phyloP scores from a whole-genome alignment of 1,140 invertebrate species.

The Hylyphantes graminicola region DNA sequence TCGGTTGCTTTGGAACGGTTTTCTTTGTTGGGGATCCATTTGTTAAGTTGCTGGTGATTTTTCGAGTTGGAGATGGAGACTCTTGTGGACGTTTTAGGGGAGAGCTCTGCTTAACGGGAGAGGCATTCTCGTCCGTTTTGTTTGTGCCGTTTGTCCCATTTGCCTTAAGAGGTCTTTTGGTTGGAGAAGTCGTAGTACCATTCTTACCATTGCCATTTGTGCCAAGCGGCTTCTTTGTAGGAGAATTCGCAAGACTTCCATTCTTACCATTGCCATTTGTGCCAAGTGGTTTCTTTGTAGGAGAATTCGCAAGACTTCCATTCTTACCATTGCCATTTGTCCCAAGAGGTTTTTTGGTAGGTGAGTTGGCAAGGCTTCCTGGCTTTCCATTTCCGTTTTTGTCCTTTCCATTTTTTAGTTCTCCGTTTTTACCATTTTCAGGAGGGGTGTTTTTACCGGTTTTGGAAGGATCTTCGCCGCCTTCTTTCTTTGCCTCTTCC shows the following conservation, averaged over 20 bases:
- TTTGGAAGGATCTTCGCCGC: background rate
- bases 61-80: slow-evolving; percentile 29
- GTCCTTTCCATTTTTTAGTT: background rate
- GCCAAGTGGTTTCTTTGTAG: slow-evolving; percentile 10
- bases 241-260: background rate
- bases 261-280: slow-evolving; percentile 25
- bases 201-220: slow-evolving; percentile 28
- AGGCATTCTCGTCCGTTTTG: slow-evolving; percentile 10
- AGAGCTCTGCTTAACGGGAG: slow-evolving; percentile 32
- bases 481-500: slow-evolving; percentile 44
- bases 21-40: slow-evolving; percentile 34
- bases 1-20: background rate
- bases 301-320: background rate
- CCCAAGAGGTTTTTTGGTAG: background rate
- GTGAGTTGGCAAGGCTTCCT: background rate
- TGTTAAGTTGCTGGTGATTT: background rate
- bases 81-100: slow-evolving; percentile 34
- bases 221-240: slow-evolving; percentile 12
- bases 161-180: slow-evolving; percentile 2
- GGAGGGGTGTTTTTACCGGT: background rate
- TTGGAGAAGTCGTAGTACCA: background rate
- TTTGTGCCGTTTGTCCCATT: slow-evolving; percentile 1
- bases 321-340: slow-evolving; percentile 28
- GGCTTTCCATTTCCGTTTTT: slow-evolving; percentile 37
- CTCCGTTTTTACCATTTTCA: background rate